A percentile compares a stretch with the other conserved stretches of the same genome.
phyloP scores from a whole-genome alignment of 2,797 vertebrate genomes.

The Lemur catta region DNA sequence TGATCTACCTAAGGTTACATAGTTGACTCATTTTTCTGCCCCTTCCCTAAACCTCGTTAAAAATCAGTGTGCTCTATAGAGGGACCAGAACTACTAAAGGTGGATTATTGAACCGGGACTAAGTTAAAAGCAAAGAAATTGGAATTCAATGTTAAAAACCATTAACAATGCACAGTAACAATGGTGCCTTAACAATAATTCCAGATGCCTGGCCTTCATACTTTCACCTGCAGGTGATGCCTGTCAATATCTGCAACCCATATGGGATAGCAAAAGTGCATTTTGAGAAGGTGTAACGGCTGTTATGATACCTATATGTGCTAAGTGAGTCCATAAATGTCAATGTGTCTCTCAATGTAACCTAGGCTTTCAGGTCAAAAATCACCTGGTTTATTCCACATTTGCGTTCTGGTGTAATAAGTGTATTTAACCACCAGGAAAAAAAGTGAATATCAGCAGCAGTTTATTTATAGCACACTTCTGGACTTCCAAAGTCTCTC shows the following conservation, averaged over 20 bases:
- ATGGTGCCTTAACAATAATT: not conserved
- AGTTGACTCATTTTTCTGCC: not conserved
- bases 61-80: not conserved
- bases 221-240: conserved; percentile 23
- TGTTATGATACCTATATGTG: conserved; percentile 14
- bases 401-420: conserved; percentile 70
- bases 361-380: conserved; percentile 48
- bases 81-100: not conserved
- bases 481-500: conserved; percentile 80
- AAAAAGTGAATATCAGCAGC: conserved; percentile 72
- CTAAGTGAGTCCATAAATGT: conserved; percentile 14
- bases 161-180: not conserved
- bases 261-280: not conserved
- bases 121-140: conserved; percentile 50
- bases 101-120: not conserved
- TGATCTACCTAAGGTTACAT: not conserved
- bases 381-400: conserved; percentile 36
- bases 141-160: conserved; percentile 47
- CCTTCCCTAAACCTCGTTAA: not conserved
- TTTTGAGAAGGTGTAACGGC: conserved; percentile 8
- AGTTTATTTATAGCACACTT: conserved; percentile 82
- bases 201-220: conserved; percentile 23
- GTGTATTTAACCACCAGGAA: conserved; percentile 68
- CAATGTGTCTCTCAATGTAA: conserved; percentile 7
- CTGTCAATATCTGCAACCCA: conserved; percentile 55